Percentiles rank a stretch among this genome's conserved stretches.
Evolutionary conservation across 2,113 vertebrate genomes (phyloP).

Genomic region (Ammodytes marinus): DNA sequence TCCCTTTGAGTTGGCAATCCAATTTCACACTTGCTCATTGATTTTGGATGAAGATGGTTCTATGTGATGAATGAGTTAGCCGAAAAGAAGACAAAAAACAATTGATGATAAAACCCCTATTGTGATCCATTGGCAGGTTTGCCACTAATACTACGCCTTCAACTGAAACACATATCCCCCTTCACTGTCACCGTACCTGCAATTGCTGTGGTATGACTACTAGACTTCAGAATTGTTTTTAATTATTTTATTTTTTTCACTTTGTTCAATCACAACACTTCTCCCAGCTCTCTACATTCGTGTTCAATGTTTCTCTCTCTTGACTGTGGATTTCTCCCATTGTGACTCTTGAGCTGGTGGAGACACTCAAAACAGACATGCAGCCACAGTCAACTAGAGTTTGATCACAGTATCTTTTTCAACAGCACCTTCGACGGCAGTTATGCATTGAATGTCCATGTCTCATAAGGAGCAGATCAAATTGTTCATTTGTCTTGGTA

Average conservation of each 20-base stretch:
- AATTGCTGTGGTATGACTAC: not conserved
- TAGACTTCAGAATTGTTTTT: no score
- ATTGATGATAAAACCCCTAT: not conserved
- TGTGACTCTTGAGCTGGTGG: not conserved
- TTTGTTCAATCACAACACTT: not conserved
- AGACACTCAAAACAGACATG: not conserved
- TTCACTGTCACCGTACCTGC: not conserved
- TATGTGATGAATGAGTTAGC: not conserved
- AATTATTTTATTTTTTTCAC: no score
- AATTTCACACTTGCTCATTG: not conserved
- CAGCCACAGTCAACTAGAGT: no score
- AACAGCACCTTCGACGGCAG: no score
- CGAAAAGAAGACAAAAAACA: not conserved
- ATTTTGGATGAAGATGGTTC: not conserved
- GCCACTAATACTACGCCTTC: no score
- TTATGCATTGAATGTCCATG: not conserved
- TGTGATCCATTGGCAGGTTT: not conserved
- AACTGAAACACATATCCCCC: not conserved
- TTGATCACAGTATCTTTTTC: no score
- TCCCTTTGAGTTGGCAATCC: not conserved
- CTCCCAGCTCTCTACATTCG: no score
- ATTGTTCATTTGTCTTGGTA: not conserved
- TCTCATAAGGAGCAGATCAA: not conserved
- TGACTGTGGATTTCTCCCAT: not conserved
- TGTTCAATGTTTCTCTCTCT: not conserved